Evolutionary conservation across 2,888 invertebrate genomes (phyloP).

Genomic region (Villa cingulata): DNA sequence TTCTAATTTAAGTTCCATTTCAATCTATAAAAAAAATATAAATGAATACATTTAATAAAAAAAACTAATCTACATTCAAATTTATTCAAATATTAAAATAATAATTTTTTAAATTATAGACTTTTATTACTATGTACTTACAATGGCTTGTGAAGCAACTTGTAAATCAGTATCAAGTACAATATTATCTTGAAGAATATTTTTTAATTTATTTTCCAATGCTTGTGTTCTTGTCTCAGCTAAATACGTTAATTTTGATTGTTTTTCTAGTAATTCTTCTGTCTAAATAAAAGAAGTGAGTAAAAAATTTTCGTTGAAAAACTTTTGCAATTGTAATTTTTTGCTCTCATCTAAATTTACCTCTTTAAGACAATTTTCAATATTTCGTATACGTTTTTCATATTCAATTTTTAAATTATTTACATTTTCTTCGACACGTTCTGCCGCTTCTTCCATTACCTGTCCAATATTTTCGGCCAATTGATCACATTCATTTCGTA

Average conservation of each 20-base stretch:
- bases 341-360: no score
- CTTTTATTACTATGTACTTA: slow-evolving; percentile 17
- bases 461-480: slow-evolving; percentile 41
- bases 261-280: slow-evolving; percentile 15
- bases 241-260: slow-evolving; percentile 18
- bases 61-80: not conserved
- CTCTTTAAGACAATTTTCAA: slow-evolving; percentile 38
- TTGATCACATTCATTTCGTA: slow-evolving; percentile 41
- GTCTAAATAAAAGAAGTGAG: slow-evolving; percentile 13
- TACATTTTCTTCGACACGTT: slow-evolving; percentile 44
- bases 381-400: slow-evolving; percentile 42
- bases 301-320: not conserved
- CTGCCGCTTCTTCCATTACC: slow-evolving; percentile 43
- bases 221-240: slow-evolving; percentile 30
- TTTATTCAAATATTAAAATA: not conserved
- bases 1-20: slow-evolving; percentile 44
- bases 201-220: slow-evolving; percentile 23
- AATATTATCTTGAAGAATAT: slow-evolving; percentile 20
- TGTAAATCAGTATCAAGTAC: slow-evolving; percentile 30
- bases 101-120: no score
- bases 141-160: slow-evolving; percentile 28
- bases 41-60: not conserved
- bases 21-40: slow-evolving; percentile 31
- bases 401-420: slow-evolving; percentile 43
- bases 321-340: not conserved